Base-by-base conservation (phyloP, 2,797 vertebrate genomes). In the Carcharodon carcharias region DNA sequence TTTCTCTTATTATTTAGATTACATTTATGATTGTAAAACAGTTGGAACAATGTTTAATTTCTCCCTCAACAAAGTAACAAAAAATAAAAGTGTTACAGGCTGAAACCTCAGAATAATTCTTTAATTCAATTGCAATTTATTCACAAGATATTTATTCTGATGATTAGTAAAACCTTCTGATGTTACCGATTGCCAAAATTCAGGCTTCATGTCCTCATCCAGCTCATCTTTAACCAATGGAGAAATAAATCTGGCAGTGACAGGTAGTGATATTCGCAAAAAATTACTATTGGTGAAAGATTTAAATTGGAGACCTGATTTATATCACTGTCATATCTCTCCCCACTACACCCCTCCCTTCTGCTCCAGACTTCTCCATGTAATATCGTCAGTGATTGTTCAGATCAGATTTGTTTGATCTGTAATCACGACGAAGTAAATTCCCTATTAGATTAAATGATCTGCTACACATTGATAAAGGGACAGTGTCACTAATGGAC, bases 171-270 rank as follows among this genome's bases (percentile, higher is more conserved):
- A 45, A 85, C 23, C 61, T 18, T 65, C 61, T 65, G 35, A 65
- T 93, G 61, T 63, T 23, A 23, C 35, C 18, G 61, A 93, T 65
- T n/a, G 45, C 16, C 35, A 63, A 26, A n/a, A 40, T 93, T 45
- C 89, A 63, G 58, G 18, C n/a, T 40, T 65, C n/a, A 93, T 9
- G 61, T 40, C 91, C 8, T n/a, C n/a, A 63, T 26, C 61, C 91
- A 65, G 63, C 40, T 85, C n/a, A 40, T 45, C n/a, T 82, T 65
- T 65, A 93, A 93, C n/a, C n/a, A 21, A 65, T 8, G 8, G n/a
- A 63, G 91, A 40, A 93, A 65, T 85, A 93, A 93, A 65, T 93
- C 91, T 93, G 91, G n/a, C 23, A 21, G 91, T 40, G 61, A 40
- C n/a, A 40, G 58, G 65, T 40, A 92, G 91, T 65, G 91, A 93